Base-by-base conservation (phyloP, 2,797 vertebrate genomes). In the Coregonus suidteri region DNA sequence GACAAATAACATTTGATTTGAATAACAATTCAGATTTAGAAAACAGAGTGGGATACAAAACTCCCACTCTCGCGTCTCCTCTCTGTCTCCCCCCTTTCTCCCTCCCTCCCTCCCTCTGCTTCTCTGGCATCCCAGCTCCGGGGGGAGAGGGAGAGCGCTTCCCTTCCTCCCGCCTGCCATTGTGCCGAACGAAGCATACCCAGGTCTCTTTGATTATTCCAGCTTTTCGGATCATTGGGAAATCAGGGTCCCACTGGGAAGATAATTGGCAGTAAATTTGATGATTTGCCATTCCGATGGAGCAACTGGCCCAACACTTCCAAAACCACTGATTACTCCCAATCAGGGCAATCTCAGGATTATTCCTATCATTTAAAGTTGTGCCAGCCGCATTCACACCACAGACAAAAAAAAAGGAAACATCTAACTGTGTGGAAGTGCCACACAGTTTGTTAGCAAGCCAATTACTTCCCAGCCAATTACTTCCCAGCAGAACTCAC, bases 241-340 rank as follows among this genome's bases (percentile, higher is more conserved):
- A 64, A 56, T 37, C 34, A 41, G 65, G 20, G 67, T 76, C 59
- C 35, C 70, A 41, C 54, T 71, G 66, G 56, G 79, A 65, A 6
- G 59, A 77, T 81, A 81, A 81, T 83, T 86, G 51, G 74, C 68
- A 73, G 75, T 83, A 80, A 83, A 83, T 76, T 54, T 79, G 69
- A 82, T 73, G 69, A 79, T 79, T 71, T 75, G 70, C 71, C 68
- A 56, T 81, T 79, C 76, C 74, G 70, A 53, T 77, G 67, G 68
- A 77, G 69, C 74, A 25, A 35, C 62, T 56, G 71, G 77, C 75
- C 74, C 2, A 70, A 30, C 52, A 18, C 30, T 56, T 69, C 71
- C 67, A 66, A 74, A 72, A 78, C 59, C 59, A 37, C 51, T n/a
- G 71, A 78, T 53, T 56, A 14, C 52, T 41, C 56, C 52, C 52